Conservation (phyloP, 2,888 invertebrate genomes). For the Zootermopsis nevadensis region DNA sequence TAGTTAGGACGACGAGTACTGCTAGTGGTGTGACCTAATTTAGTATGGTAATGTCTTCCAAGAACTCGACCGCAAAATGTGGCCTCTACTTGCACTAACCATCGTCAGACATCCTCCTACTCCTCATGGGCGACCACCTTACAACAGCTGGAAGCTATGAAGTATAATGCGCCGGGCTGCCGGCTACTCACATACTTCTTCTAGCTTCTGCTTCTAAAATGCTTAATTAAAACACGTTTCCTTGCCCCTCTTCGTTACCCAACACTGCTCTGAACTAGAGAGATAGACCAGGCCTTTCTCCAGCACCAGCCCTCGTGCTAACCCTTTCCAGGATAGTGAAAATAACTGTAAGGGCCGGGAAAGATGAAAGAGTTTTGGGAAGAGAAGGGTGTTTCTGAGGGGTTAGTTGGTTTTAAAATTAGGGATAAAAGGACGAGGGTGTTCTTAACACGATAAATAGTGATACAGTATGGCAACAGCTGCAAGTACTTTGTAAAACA, state of each 20-base stretch:
- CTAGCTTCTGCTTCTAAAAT: slow-evolving; percentile 50
- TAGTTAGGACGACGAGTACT: slow-evolving; percentile 21
- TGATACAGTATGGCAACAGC: slow-evolving; percentile 30
- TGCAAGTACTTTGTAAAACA: slow-evolving; percentile 17
- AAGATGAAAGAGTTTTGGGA: slow-evolving; percentile 16
- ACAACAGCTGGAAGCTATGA: slow-evolving; percentile 45
- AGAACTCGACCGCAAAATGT: slow-evolving; percentile 58
- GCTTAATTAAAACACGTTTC: slow-evolving; percentile 54
- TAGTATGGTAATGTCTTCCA: slow-evolving; percentile 64
- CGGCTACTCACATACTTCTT: slow-evolving; percentile 46
- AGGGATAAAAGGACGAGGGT: slow-evolving; percentile 11
- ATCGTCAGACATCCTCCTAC: no score
- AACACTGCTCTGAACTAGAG: background rate
- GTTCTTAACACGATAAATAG: slow-evolving; percentile 35
- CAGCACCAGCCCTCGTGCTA: background rate
- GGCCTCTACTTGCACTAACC: slow-evolving; percentile 11
- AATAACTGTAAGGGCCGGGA: slow-evolving; percentile 31
- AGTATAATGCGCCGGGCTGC: slow-evolving; percentile 37
- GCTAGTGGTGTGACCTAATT: slow-evolving; percentile 59
- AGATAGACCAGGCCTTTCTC: background rate
- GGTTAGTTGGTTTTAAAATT: slow-evolving; percentile 30
- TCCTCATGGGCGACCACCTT: slow-evolving; percentile 38
- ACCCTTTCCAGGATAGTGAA: slow-evolving; percentile 20
- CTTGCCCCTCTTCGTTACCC: slow-evolving; percentile 33
- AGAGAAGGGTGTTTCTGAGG: slow-evolving; percentile 15